Evolutionary conservation across 2,888 invertebrate species (phyloP).

Genomic region (Eudasyphora cyanicolor): DNA sequence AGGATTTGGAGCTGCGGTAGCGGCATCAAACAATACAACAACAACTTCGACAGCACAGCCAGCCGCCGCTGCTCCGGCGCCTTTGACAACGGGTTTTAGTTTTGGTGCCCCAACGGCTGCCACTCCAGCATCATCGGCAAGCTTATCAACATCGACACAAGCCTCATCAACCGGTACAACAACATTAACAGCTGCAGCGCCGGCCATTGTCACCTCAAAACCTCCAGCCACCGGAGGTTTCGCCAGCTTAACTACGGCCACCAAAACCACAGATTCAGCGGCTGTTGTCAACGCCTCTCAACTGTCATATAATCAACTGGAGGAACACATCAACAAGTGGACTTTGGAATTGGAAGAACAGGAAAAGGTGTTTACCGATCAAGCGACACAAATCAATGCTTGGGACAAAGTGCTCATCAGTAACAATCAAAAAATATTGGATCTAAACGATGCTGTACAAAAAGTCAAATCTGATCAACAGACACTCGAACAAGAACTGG

Average conservation of each 20-base stretch:
- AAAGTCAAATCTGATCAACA: constrained; percentile 93
- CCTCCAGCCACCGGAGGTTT: constrained; percentile 68
- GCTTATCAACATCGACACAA: constrained; percentile 76
- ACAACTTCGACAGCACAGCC: constrained; percentile 19
- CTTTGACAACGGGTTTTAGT: constrained; percentile 82
- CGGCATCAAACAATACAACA: constrained; percentile 28
- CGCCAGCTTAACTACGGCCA: constrained; percentile 84
- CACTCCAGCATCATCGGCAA: constrained; percentile 64
- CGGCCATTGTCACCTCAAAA: constrained; percentile 11
- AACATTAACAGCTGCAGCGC: constrained; percentile 38
- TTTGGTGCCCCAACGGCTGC: constrained; percentile 39
- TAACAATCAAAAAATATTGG: constrained; percentile 95
- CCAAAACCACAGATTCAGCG: constrained; percentile 81
- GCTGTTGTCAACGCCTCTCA: constrained; percentile 81
- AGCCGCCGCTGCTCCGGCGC: constrained; percentile 80
- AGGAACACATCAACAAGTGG: constrained; percentile 97
- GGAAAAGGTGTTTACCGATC: constrained; percentile 94
- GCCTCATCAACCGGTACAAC: constrained; percentile 81
- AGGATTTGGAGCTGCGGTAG: constrained; percentile 82
- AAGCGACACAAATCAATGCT: constrained; percentile 96
- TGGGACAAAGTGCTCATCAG: constrained; percentile 95
- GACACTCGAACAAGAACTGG: constrained; percentile 94
- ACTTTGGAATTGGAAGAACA: constrained; percentile 91
- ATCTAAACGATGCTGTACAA: constrained; percentile 92
- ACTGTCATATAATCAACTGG: constrained; percentile 91